phyloP scores from a whole-genome alignment of 92 coral and sea anemone species.

The Phenganax marumi region DNA sequence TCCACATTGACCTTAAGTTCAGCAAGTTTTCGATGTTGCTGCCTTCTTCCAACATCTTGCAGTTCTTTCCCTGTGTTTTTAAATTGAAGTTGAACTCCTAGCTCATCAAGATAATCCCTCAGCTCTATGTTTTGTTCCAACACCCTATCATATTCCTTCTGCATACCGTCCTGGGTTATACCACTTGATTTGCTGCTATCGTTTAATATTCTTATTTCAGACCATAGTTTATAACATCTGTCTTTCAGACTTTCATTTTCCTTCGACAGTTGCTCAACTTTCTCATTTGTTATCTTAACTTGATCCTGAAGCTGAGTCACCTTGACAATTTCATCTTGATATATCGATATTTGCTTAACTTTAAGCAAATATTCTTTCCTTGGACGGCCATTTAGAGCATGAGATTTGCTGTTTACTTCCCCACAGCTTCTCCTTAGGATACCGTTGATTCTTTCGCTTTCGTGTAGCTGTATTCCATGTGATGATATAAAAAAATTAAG shows the following conservation, averaged over 20 bases:
- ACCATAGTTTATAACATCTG: slow-evolving; percentile 26
- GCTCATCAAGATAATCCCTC: background rate
- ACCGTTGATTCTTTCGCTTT: slow-evolving; percentile 43
- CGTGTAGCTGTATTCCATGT: slow-evolving; percentile 29
- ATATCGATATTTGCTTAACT: slow-evolving; percentile 35
- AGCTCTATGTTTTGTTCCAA: slow-evolving; percentile 12
- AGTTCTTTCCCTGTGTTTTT: slow-evolving; percentile 30
- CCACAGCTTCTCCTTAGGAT: slow-evolving; percentile 34
- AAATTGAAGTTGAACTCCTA: slow-evolving; percentile 12
- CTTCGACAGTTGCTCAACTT: slow-evolving; percentile 11
- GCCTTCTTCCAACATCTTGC: slow-evolving; percentile 29
- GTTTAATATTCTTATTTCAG: background rate
- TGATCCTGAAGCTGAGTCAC: slow-evolving; percentile 25
- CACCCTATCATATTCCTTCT: background rate
- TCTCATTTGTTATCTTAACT: slow-evolving; percentile 20
- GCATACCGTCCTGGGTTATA: background rate
- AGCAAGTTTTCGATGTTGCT: slow-evolving; percentile 21
- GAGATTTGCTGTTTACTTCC: slow-evolving; percentile 32
- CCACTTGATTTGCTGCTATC: background rate
- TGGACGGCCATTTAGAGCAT: slow-evolving; percentile 34
- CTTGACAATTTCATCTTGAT: slow-evolving; percentile 32
- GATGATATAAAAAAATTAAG: slow-evolving; percentile 25
- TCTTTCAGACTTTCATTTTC: slow-evolving; percentile 29
- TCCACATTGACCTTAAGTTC: slow-evolving; percentile 32
- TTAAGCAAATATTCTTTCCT: slow-evolving; percentile 21